Evolutionary conservation across 1,140 invertebrate genomes (phyloP), one percentile per base, ranked within the genome.

Genomic region (Teleogryllus occipitalis): DNA sequence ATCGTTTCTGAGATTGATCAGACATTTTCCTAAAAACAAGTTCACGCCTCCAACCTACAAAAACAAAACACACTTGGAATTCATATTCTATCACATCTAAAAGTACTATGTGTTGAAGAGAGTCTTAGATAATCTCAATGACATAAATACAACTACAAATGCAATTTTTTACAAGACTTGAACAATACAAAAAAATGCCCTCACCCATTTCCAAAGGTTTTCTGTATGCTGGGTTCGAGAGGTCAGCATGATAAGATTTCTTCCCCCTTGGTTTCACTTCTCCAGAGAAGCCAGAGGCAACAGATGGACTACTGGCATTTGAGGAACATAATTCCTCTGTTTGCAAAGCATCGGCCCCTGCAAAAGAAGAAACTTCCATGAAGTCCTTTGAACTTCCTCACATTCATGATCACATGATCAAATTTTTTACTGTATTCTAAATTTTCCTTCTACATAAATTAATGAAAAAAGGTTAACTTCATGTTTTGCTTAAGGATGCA

Each of bases 1-100:
- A 21, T 22, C 47, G 47, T 10, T 77, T 76, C 18, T 27, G 12
- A 21, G 75, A 48, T 49, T 39, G 21, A 27, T 49, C 75, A 39
- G 46, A 18, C 21, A 21, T 46, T 7, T 65, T 79, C 8, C 78
- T 47, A 22, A 76, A 77, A 18, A 80, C 79, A 8, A 80, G 27
- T 27, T 80, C 79, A 47, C 79, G 48, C 79, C 76, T 80, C 79
- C 79, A 80, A 74, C 79, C 79, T 80, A 39, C 14, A 48, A 14
- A 65, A 65, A 65, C 0, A 65, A 65, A 18, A 14, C 7, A 65
- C 7, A 65, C 2, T 18, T 65, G 54, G 54, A 65, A 14, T 65
- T 7, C 18, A 14, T 65, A 65, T 14, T 65, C 54, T 65, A 65
- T 65, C 10, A 65, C 0, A 2, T 65, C 54, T 65, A 65, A 65